Percentiles rank a stretch among this genome's conserved stretches.
phyloP scores from a whole-genome alignment of 2,888 invertebrate species.

The Nephrotoma appendiculata region DNA sequence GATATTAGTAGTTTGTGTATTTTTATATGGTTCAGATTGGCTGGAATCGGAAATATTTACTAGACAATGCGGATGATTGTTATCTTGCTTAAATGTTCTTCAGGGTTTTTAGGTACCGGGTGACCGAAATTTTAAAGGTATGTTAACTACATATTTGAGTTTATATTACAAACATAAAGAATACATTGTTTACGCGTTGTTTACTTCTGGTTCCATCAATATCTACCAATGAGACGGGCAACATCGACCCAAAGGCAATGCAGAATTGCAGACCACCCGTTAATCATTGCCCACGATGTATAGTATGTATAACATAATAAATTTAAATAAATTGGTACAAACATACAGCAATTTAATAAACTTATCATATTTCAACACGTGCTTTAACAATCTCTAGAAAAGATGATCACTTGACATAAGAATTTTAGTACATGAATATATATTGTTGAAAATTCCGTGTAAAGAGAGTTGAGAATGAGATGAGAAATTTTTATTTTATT shows the following conservation, averaged over 20 bases:
- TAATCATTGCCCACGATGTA: background rate
- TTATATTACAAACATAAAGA: no score
- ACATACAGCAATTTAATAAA: background rate
- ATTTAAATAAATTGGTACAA: background rate
- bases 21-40: background rate
- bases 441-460: background rate
- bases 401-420: conserved; percentile 3
- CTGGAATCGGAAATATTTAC: background rate
- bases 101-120: background rate
- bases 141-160: no score
- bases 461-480: background rate
- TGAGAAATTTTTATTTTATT: background rate
- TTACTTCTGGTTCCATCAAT: background rate
- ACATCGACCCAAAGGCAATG: no score
- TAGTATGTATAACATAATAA: background rate
- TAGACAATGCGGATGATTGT: background rate
- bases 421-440: background rate
- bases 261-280: background rate
- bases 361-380: conserved; percentile 3
- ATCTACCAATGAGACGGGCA: background rate
- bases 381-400: conserved; percentile 1
- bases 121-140: background rate
- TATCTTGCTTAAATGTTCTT: background rate
- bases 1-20: no score
- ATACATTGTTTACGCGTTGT: background rate